These are phyloP conservation scores for Electrona antarctica DNA, from an alignment of 2,113 vertebrate species.

Conservation along the genomic window DNA sequence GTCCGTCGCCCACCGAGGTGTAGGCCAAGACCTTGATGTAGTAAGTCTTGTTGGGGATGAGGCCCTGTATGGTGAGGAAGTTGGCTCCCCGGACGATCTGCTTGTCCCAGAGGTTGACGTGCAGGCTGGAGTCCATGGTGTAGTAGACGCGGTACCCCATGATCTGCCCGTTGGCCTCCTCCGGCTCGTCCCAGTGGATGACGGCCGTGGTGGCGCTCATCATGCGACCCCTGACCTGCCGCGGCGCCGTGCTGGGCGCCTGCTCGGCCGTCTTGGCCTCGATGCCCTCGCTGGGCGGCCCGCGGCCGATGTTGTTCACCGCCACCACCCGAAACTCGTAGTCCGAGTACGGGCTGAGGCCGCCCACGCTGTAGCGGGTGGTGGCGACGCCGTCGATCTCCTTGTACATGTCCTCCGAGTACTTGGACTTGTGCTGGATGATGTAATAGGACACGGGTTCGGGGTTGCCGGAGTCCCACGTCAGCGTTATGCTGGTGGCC, in stretches of 20 bases:
- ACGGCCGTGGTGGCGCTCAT: constrained; percentile 95
- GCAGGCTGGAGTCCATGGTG: constrained; percentile 89
- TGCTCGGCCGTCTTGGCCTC: constrained; percentile 96
- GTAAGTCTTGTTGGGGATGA: constrained; percentile 95
- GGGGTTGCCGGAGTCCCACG: constrained; percentile 98
- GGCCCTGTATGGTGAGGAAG: constrained; percentile 93
- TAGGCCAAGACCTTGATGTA: constrained; percentile 97
- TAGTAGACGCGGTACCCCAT: constrained; percentile 98
- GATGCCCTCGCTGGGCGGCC: constrained; percentile 92
- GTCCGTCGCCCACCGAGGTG: constrained; percentile 97
- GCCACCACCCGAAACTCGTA: constrained; percentile 96
- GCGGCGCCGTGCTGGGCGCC: constrained; percentile 94
- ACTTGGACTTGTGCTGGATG: constrained; percentile 96
- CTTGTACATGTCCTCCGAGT: constrained; percentile 91
- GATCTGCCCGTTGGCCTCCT: constrained; percentile 97
- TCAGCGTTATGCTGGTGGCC: constrained; percentile 96
- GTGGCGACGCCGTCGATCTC: constrained; percentile 98
- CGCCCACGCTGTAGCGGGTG: constrained; percentile 96
- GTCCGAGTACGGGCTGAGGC: constrained; percentile 96
- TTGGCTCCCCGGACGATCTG: constrained; percentile 94
- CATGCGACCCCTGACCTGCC: constrained; percentile 95
- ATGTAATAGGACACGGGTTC: constrained; percentile 98
- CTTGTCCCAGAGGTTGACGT: constrained; percentile 96
- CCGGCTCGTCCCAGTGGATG: constrained; percentile 98
- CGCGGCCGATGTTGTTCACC: constrained; percentile 97